phyloP scores from a whole-genome alignment of 2,888 invertebrate species.

The Zaprionus bogoriensis region DNA sequence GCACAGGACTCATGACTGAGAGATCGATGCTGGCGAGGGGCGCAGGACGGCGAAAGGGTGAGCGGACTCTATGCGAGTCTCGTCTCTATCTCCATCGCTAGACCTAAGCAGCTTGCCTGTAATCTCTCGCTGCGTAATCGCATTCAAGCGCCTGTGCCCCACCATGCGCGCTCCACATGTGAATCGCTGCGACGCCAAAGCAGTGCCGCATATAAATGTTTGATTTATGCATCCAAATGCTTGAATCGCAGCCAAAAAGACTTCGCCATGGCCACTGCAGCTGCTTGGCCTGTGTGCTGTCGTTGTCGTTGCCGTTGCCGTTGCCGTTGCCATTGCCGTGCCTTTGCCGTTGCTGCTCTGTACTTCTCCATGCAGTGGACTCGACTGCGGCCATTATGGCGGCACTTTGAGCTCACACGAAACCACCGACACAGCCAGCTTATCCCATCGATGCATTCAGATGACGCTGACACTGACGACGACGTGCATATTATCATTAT shows the following conservation, averaged over 20 bases:
- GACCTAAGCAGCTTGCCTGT: slow-evolving; percentile 55
- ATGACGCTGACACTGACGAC: slow-evolving; percentile 40
- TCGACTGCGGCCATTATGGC: slow-evolving; percentile 54
- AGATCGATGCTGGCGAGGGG: slow-evolving; percentile 26
- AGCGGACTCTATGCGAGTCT: slow-evolving; percentile 16
- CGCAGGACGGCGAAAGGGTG: slow-evolving; percentile 5
- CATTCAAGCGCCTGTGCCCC: slow-evolving; percentile 70
- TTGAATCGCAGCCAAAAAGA: slow-evolving; percentile 80
- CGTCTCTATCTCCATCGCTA: slow-evolving; percentile 17
- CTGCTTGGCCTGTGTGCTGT: slow-evolving; percentile 44
- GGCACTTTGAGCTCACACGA: slow-evolving; percentile 70
- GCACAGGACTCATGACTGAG: slow-evolving; percentile 67
- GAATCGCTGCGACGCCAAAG: slow-evolving; percentile 69
- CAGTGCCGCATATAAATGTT: slow-evolving; percentile 78
- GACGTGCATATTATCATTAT: slow-evolving; percentile 69
- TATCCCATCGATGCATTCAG: slow-evolving; percentile 62
- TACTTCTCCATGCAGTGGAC: slow-evolving; percentile 20
- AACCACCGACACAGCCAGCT: slow-evolving; percentile 54
- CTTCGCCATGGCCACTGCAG: slow-evolving; percentile 66
- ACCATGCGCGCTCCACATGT: slow-evolving; percentile 57
- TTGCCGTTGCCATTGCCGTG: slow-evolving; percentile 9
- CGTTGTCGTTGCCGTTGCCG: slow-evolving; percentile 36
- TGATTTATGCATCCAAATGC: slow-evolving; percentile 80
- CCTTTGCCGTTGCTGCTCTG: slow-evolving; percentile 18
- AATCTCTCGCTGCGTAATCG: slow-evolving; percentile 78